Conservation (phyloP, 1,140 invertebrate genomes). For the Schlechtendalia chinensis region DNA sequence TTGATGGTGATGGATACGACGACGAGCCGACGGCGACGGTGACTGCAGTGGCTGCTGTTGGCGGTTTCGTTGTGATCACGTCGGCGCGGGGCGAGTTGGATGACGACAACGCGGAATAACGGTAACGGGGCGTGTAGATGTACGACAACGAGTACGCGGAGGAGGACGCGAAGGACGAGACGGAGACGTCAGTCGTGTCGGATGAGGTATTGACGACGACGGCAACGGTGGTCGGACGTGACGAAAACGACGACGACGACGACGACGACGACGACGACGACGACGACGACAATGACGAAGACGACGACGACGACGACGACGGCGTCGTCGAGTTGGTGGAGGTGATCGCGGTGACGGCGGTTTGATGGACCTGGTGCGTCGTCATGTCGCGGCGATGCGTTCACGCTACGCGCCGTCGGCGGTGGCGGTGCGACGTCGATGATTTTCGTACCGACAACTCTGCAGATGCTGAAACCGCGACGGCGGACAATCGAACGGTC, state of each 20-base stretch:
- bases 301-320: not conserved
- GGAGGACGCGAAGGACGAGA: not conserved
- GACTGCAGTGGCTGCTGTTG: not conserved
- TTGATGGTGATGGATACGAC: conserved; percentile 12
- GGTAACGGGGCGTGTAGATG: too few species aligned
- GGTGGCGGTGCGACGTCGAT: not conserved
- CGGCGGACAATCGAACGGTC: not conserved
- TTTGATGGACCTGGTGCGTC: conserved; percentile 12
- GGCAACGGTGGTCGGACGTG: not conserved
- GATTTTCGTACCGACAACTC: too few species aligned
- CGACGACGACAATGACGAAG: too few species aligned
- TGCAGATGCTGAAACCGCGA: too few species aligned
- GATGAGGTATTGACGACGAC: too few species aligned
- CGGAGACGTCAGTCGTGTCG: not conserved
- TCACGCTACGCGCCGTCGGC: conserved; percentile 34
- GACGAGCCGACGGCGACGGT: not conserved
- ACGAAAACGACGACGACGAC: not conserved
- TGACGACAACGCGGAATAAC: too few species aligned
- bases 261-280: not conserved
- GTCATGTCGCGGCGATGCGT: conserved; percentile 37
- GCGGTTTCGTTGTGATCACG: not conserved
- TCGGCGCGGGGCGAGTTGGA: not conserved
- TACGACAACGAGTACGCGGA: not conserved
- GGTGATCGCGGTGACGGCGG: not conserved
- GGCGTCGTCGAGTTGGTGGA: not conserved